Conservation (phyloP, 2,888 invertebrate genomes). For the Lepidocyrtinus sp. region DNA sequence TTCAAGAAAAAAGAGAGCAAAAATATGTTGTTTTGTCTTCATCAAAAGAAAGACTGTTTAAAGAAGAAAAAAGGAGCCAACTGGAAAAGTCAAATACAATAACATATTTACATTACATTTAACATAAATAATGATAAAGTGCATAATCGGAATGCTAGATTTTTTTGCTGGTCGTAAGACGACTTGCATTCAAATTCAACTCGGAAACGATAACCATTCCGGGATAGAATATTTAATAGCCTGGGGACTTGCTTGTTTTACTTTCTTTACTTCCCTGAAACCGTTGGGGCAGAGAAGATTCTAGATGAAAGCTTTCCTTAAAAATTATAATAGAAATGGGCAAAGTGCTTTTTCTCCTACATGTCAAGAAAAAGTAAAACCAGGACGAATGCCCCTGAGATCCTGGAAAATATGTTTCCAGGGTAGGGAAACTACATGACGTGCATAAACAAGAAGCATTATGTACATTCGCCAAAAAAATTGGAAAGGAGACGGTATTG, state of each 20-base stretch:
- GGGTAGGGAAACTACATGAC: neutral
- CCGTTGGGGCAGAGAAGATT: neutral
- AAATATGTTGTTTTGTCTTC: neutral
- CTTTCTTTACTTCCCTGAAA: neutral
- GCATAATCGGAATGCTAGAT: neutral
- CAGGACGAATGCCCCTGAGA: neutral
- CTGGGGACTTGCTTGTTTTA: neutral
- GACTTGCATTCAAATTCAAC: neutral
- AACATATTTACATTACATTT: constrained; percentile 15
- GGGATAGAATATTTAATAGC: neutral
- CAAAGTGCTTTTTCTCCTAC: neutral
- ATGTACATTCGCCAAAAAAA: neutral
- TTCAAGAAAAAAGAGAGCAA: neutral
- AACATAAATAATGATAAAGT: constrained; percentile 15
- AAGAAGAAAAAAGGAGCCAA: neutral
- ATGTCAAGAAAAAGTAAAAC: neutral
- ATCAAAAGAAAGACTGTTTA: neutral
- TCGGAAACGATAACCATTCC: neutral
- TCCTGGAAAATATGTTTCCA: neutral
- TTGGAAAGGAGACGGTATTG: neutral
- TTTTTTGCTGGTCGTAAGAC: neutral
- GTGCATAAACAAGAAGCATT: neutral
- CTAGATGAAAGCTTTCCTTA: neutral
- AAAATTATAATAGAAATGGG: neutral
- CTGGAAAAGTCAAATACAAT: constrained; percentile 17